These are phyloP conservation scores for Hirudinaria manillensis DNA, from an alignment of 2,888 invertebrate species.

Conservation along the genomic window DNA sequence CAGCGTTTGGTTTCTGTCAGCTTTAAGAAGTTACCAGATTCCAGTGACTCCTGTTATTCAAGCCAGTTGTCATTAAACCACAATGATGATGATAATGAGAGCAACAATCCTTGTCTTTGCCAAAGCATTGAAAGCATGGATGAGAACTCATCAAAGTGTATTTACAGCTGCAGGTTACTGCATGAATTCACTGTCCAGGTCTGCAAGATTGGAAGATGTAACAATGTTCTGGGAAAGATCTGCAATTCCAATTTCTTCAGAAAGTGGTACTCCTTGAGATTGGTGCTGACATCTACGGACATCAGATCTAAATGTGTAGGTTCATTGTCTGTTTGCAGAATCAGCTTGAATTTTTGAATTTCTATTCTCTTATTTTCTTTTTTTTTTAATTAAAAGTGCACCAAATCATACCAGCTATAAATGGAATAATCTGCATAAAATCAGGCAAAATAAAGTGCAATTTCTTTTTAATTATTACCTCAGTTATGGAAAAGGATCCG, in stretches of 20 bases:
- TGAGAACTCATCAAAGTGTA: neutral
- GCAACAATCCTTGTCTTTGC: neutral
- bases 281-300: slow-evolving; percentile 3
- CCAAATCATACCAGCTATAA: too few species aligned
- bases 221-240: slow-evolving; percentile 2
- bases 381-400: neutral
- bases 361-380: neutral
- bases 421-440: too few species aligned
- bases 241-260: slow-evolving; percentile 12
- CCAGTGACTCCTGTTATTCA: neutral
- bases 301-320: slow-evolving; percentile 10
- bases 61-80: slow-evolving; percentile 4
- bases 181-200: slow-evolving; percentile 9
- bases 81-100: neutral
- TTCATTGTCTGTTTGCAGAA: neutral
- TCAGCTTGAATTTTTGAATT: too few species aligned
- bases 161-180: slow-evolving; percentile 2
- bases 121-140: neutral
- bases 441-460: too few species aligned
- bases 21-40: neutral
- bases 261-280: slow-evolving; percentile 16
- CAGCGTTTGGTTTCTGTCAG: neutral
- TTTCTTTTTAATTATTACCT: too few species aligned
- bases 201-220: slow-evolving; percentile 6
- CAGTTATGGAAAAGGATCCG: too few species aligned